Evolutionary conservation across 2,888 invertebrate genomes (phyloP).

Genomic region (Mongoloraphidia duomilia): DNA sequence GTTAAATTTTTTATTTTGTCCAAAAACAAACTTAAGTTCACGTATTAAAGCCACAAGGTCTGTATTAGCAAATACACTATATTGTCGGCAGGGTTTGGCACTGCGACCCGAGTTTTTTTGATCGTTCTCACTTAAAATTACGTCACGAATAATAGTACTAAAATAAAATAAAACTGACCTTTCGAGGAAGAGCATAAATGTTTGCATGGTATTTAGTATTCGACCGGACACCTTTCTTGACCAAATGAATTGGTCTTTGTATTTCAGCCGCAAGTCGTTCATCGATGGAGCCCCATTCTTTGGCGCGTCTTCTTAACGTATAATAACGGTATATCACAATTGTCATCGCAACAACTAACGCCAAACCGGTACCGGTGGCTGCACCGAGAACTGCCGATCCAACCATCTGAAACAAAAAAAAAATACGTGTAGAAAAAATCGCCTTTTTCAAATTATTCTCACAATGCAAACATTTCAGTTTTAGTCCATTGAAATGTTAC

Average conservation of each 20-base stretch:
- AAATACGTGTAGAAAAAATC: conserved; percentile 27
- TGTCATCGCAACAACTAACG: conserved; percentile 47
- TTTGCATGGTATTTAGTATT: neutral
- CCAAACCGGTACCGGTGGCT: conserved; percentile 49
- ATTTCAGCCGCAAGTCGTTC: conserved; percentile 13
- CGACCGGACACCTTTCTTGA: neutral
- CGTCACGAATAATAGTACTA: neutral
- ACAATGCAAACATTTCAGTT: no score
- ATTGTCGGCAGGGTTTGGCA: no score
- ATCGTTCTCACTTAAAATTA: neutral
- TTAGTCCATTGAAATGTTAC: no score
- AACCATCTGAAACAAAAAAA: conserved; percentile 32
- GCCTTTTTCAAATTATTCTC: conserved; percentile 27
- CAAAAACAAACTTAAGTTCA: no score
- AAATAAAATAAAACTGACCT: conserved; percentile 17
- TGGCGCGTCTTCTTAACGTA: conserved; percentile 37
- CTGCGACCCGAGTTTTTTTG: no score
- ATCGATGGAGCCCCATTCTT: conserved; percentile 39
- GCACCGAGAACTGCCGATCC: conserved; percentile 53
- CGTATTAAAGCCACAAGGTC: no score
- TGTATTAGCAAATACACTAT: no score
- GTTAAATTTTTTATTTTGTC: no score
- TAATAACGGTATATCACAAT: conserved; percentile 53
- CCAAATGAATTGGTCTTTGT: neutral
- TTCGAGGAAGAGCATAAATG: conserved; percentile 21